Percentiles rank a stretch among this genome's conserved stretches.
Evolutionary conservation across 2,113 vertebrate species (phyloP).

Genomic region (Mormyrus iriodes): DNA sequence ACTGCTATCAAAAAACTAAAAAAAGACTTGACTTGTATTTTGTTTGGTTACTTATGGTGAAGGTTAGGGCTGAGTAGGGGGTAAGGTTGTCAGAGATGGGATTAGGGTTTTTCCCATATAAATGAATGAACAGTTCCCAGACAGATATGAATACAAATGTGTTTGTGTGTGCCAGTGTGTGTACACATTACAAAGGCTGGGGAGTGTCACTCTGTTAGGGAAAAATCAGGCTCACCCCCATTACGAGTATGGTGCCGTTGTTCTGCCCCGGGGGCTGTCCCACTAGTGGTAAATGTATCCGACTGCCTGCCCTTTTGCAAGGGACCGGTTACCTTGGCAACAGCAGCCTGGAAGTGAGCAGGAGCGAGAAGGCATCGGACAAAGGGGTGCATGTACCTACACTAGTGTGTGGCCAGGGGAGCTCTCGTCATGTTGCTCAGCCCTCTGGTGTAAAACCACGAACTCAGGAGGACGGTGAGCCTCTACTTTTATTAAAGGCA

Average conservation of each 20-base stretch:
- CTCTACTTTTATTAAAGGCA: neutral
- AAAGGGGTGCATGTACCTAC: neutral
- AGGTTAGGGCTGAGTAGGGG: too few species aligned
- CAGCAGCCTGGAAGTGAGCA: neutral
- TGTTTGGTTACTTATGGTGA: too few species aligned
- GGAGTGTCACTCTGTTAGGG: too few species aligned
- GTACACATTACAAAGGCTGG: neutral
- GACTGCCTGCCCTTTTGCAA: neutral
- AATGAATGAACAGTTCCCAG: too few species aligned
- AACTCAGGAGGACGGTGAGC: neutral
- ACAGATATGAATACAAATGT: too few species aligned
- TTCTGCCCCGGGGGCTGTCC: neutral
- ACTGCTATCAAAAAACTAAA: too few species aligned
- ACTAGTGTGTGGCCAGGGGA: neutral
- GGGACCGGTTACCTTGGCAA: neutral
- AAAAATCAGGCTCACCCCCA: neutral
- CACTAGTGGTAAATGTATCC: neutral
- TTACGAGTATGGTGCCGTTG: neutral
- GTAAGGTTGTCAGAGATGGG: too few species aligned
- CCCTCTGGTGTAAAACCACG: neutral
- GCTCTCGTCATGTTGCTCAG: neutral
- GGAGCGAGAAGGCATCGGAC: neutral
- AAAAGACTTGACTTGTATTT: too few species aligned
- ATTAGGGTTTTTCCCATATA: too few species aligned
- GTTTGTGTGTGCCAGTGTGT: neutral